phyloP scores from a whole-genome alignment of 2,797 vertebrate species.

The Moxostoma hubbsi region DNA sequence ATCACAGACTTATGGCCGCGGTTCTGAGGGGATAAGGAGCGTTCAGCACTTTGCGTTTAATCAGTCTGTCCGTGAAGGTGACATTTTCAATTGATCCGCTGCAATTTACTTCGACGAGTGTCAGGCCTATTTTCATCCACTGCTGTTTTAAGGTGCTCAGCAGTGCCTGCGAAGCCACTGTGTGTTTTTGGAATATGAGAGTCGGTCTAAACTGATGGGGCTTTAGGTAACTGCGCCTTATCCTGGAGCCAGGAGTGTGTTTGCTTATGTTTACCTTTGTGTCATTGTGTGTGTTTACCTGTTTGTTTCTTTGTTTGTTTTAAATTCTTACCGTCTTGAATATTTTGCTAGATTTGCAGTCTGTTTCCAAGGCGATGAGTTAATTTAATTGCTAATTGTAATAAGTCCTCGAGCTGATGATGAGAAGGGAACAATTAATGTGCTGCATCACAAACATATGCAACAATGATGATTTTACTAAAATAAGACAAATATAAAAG shows the following conservation, averaged over 20 bases:
- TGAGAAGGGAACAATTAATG: conserved; percentile 7
- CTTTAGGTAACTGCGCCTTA: conserved; percentile 16
- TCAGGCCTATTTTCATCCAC: conserved; percentile 47
- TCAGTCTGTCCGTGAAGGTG: conserved; percentile 65
- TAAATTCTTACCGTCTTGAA: conserved; percentile 33
- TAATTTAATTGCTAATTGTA: conserved; percentile 39
- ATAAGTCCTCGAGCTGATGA: conserved; percentile 23
- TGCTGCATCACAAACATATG: conserved; percentile 13
- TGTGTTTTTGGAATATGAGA: conserved; percentile 41
- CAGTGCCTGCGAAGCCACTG: conserved; percentile 6
- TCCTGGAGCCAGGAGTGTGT: conserved; percentile 17
- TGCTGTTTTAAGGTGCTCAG: conserved; percentile 46
- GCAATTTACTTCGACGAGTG: conserved; percentile 60
- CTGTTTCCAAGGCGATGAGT: conserved; percentile 17
- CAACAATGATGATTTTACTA: not conserved
- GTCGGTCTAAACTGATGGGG: not conserved
- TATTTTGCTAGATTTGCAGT: conserved; percentile 25
- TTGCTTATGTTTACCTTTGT: conserved; percentile 7
- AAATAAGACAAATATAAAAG: not conserved
- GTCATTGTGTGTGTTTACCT: conserved; percentile 6
- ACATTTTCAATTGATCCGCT: conserved; percentile 66
- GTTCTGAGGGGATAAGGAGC: conserved; percentile 54
- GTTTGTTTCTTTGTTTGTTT: conserved; percentile 12
- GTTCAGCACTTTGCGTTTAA: conserved; percentile 64
- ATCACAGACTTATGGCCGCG: conserved; percentile 51